Evolutionary conservation across 2,888 invertebrate species (phyloP).

Genomic region (Druceiella hillmani): DNA sequence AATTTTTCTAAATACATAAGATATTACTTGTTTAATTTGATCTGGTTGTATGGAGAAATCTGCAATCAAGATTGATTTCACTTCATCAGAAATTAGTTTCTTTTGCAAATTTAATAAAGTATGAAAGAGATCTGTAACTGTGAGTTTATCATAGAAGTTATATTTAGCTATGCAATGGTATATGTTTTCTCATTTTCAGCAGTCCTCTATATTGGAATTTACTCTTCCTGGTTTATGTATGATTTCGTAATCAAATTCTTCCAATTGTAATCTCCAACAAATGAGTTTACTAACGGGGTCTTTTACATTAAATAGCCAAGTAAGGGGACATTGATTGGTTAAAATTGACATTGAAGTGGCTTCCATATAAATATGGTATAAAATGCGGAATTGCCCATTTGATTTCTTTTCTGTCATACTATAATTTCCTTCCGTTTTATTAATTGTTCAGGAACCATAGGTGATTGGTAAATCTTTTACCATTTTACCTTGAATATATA

Average conservation of each 20-base stretch:
- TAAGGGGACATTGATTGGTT: conserved; percentile 26
- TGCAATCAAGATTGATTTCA: conserved; percentile 1
- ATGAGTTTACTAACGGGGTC: conserved; percentile 24
- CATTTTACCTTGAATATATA: conserved; percentile 25
- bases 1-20: conserved; percentile 4
- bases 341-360: conserved; percentile 24
- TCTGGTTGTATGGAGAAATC: conserved; percentile 3
- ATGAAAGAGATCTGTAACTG: conserved; percentile 15
- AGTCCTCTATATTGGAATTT: conserved; percentile 13
- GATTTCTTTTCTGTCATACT: conserved; percentile 25
- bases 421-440: conserved; percentile 21
- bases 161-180: conserved; percentile 11
- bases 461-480: conserved; percentile 28
- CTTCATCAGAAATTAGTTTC: background rate
- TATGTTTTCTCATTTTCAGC: background rate
- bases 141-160: conserved; percentile 17
- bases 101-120: conserved; percentile 4
- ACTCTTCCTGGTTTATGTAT: conserved; percentile 22
- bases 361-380: conserved; percentile 28
- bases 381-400: conserved; percentile 26
- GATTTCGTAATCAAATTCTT: conserved; percentile 25
- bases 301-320: conserved; percentile 23
- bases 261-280: conserved; percentile 24
- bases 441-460: conserved; percentile 27
- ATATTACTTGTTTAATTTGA: conserved; percentile 7